Evolutionary conservation across 2,888 invertebrate genomes (phyloP).

Genomic region (Abscondita cerata): DNA sequence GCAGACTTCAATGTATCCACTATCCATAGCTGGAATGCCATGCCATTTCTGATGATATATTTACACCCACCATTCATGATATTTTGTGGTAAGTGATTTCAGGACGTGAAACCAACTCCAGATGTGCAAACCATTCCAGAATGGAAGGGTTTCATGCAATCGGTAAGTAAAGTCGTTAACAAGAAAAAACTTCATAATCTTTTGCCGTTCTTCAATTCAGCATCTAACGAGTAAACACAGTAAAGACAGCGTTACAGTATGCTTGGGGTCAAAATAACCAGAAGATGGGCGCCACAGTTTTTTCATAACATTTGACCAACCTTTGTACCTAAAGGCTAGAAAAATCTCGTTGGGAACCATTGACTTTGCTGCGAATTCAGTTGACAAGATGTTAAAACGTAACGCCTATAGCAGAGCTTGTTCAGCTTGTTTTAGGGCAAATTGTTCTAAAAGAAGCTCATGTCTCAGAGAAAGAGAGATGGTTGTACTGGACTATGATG

Average conservation of each 20-base stretch:
- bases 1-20: no score
- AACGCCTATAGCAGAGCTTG: no score
- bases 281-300: slow-evolving; percentile 24
- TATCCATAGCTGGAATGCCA: no score
- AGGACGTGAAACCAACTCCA: neutral
- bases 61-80: slow-evolving; percentile 20
- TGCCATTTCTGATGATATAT: no score
- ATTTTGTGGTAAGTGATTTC: slow-evolving; percentile 17
- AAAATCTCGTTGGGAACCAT: no score
- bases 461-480: no score
- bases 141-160: slow-evolving; percentile 21
- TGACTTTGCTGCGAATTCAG: no score
- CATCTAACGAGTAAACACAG: slow-evolving; percentile 32
- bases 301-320: slow-evolving; percentile 37
- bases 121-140: slow-evolving; percentile 13
- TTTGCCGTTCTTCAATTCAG: slow-evolving; percentile 33
- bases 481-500: no score
- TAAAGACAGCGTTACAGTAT: slow-evolving; percentile 30
- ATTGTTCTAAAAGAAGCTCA: no score
- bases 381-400: no score
- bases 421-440: no score
- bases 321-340: no score
- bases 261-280: slow-evolving; percentile 23
- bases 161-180: slow-evolving; percentile 7
- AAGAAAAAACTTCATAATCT: slow-evolving; percentile 20